Base-by-base conservation (phyloP, 2,888 invertebrate species). In the Drosophila pseudotakahashii region DNA sequence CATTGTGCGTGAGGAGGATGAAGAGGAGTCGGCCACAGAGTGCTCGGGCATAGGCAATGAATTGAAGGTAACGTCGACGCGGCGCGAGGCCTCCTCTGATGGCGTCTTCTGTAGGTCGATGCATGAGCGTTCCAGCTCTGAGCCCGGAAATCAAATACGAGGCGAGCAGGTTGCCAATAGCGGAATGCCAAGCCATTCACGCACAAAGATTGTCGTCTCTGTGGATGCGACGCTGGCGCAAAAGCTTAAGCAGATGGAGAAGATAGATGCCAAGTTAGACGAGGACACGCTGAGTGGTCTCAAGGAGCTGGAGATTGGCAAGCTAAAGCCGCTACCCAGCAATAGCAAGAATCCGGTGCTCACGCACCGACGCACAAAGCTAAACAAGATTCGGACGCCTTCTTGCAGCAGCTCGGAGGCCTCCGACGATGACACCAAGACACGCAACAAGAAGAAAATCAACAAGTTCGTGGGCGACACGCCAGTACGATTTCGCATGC, bases 391-490 rank as follows among this genome's bases (percentile, higher is more conserved):
- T 11, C 93, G 95, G 41, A 96, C 95, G n/a, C 96, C 97, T 7
- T 98, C 98, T 57, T 98, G 98, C 90, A 98, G 98, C 81, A 98
- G 98, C 55, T 98, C 98, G 0, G 98, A 98, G 91, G 96, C 98
- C 7, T 98, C 98, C 68, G 98, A 98, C 91, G 95, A 95, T 81
- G 97, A 97, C 89, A 96, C 96, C 55, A 97, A 97, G 66, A 88
- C 89, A 89, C 94, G 94, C 45, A 94, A 96, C 74, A 97, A 97
- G 90, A 96, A 97, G 90, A 94, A 97, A 58, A 95, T 95, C 13
- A 95, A 96, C 73, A 95, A 95, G 89, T 93, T 96, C 59, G 93
- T 93, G 41, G 91, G 91, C n/a, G 91, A 91, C 55, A 93, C 94
- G 26, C 94, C 95, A 44, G 93, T 93, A 7, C 94, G 95, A 78